Percentiles rank a stretch among this genome's conserved stretches.
Conservation (phyloP, 2,113 vertebrate species). For the Gracilinanus agilis region DNA sequence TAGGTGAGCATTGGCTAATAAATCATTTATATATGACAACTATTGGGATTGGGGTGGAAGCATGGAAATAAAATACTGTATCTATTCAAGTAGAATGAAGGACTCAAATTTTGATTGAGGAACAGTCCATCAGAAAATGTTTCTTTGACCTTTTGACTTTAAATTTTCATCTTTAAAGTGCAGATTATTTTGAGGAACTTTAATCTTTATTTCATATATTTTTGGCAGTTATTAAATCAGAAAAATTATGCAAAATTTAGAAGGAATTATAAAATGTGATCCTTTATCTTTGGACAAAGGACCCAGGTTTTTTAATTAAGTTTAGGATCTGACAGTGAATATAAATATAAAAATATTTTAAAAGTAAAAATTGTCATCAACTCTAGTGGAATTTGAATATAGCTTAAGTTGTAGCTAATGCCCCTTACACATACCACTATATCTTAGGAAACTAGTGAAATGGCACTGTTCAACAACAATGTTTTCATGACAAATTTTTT, state of each 20-base stretch:
- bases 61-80: neutral
- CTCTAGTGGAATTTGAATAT: conserved; percentile 10
- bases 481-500: neutral
- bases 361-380: conserved; percentile 25
- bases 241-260: neutral
- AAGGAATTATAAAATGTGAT: neutral
- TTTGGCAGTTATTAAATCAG: neutral
- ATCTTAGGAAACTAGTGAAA: neutral
- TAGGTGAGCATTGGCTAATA: conserved; percentile 7
- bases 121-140: neutral
- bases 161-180: conserved; percentile 22
- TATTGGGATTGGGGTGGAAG: neutral
- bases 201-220: neutral
- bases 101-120: conserved; percentile 23
- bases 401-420: conserved; percentile 1
- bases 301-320: conserved; percentile 33
- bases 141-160: conserved; percentile 41
- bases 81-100: conserved; percentile 13
- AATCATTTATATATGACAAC: conserved; percentile 12
- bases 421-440: neutral
- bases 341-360: conserved; percentile 25
- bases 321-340: conserved; percentile 8
- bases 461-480: neutral
- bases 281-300: conserved; percentile 26
- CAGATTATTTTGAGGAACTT: neutral